These are phyloP conservation scores for Takifugu flavidus DNA, from an alignment of 2,113 vertebrate genomes.

Conservation along the genomic window DNA sequence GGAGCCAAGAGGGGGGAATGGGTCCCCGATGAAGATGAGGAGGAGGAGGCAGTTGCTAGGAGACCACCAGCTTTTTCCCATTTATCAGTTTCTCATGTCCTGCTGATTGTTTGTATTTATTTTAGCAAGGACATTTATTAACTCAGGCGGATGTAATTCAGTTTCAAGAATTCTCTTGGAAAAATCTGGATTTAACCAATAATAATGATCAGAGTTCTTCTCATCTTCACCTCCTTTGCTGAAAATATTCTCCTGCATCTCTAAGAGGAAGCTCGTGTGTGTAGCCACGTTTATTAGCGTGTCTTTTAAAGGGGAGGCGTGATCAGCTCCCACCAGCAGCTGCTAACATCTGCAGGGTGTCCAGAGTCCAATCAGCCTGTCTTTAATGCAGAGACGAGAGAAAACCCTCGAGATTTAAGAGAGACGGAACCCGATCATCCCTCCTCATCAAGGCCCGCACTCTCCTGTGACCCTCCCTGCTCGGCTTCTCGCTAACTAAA, in stretches of 20 bases:
- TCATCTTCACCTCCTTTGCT: conserved; percentile 15
- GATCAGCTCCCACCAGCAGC: conserved; percentile 28
- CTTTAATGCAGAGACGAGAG: conserved; percentile 47
- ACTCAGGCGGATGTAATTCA: conserved; percentile 25
- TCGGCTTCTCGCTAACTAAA: conserved; percentile 49
- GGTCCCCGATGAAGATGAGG: conserved; percentile 68
- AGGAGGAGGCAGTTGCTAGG: conserved; percentile 74
- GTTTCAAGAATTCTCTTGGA: conserved; percentile 62
- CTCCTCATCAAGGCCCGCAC: conserved; percentile 59
- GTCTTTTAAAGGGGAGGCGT: neutral
- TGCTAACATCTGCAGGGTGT: conserved; percentile 59
- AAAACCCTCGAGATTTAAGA: conserved; percentile 62
- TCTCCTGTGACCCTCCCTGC: conserved; percentile 56
- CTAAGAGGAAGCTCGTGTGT: conserved; percentile 1
- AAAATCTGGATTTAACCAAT: too few relatives aligned
- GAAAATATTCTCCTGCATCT: conserved; percentile 20
- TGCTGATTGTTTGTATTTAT: conserved; percentile 41
- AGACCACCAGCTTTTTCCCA: conserved; percentile 59
- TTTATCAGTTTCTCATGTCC: conserved; percentile 57
- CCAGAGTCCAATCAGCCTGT: conserved; percentile 68
- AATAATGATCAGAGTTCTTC: neutral
- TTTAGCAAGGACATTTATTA: conserved; percentile 39
- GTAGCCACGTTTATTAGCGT: conserved; percentile 19
- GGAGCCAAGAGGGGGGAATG: conserved; percentile 70
- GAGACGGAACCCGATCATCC: conserved; percentile 68